A percentile compares a stretch with the other conserved stretches of the same genome.
phyloP scores from a whole-genome alignment of 2,888 invertebrate genomes.

The Saturnia pavonia region DNA sequence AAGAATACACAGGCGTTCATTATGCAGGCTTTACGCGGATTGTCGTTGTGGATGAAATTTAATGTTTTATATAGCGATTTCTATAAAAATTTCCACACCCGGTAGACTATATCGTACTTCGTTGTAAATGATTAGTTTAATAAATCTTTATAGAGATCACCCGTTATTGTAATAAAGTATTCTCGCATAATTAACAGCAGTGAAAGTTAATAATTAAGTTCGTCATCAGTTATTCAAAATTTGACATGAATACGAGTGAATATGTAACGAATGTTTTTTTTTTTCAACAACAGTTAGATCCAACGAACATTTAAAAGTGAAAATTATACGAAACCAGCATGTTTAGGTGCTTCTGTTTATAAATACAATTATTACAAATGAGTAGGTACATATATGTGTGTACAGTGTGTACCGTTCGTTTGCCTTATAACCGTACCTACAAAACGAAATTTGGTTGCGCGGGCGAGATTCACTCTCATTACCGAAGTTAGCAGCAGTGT shows the following conservation, averaged over 20 bases:
- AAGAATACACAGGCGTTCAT: slow-evolving; percentile 53
- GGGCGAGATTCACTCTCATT: too few species aligned
- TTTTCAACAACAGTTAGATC: background rate
- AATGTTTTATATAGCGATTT: slow-evolving; percentile 64
- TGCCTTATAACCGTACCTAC: background rate
- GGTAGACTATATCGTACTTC: slow-evolving; percentile 35
- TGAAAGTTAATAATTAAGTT: slow-evolving; percentile 12
- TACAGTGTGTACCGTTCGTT: too few species aligned
- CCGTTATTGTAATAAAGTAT: background rate
- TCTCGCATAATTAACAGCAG: background rate
- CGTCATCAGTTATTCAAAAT: slow-evolving; percentile 6
- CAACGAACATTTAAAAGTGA: background rate
- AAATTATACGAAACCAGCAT: background rate
- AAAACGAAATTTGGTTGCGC: too few species aligned
- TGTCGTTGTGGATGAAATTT: slow-evolving; percentile 44
- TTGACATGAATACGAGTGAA: slow-evolving; percentile 7
- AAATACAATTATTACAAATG: background rate
- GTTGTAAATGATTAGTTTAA: slow-evolving; percentile 46
- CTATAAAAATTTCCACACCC: slow-evolving; percentile 54
- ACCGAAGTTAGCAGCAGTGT: too few species aligned
- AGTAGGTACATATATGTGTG: too few species aligned
- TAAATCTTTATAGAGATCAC: slow-evolving; percentile 22
- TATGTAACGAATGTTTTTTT: slow-evolving; percentile 3
- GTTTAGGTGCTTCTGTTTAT: background rate
- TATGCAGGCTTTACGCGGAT: slow-evolving; percentile 53